These are phyloP conservation scores for Esox lucius DNA, from an alignment of 2,797 vertebrate species.

Conservation along the genomic window DNA sequence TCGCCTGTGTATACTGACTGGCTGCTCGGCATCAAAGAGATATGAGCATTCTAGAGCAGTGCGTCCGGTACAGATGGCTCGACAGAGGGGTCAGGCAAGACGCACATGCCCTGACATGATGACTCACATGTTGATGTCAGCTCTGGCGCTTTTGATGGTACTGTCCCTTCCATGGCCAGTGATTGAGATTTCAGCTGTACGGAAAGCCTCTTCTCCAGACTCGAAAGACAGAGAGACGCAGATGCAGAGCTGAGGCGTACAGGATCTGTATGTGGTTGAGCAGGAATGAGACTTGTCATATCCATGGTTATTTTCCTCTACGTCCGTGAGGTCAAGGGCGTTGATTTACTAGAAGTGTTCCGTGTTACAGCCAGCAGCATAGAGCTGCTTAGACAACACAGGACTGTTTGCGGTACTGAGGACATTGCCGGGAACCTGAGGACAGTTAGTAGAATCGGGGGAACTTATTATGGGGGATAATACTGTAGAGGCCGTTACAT, in stretches of 20 bases:
- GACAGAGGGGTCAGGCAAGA: constrained; percentile 17
- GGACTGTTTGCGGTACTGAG: not conserved
- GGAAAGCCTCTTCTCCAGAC: constrained; percentile 8
- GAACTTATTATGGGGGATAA: not conserved
- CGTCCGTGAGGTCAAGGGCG: constrained; percentile 29
- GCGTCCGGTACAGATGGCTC: constrained; percentile 18
- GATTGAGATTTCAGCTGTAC: constrained; percentile 11
- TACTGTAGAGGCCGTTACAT: not conserved
- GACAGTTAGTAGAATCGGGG: not conserved
- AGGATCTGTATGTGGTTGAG: constrained; percentile 34
- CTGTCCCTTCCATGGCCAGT: not conserved
- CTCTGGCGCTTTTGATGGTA: not conserved
- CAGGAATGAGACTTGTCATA: constrained; percentile 50
- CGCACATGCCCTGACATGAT: not conserved
- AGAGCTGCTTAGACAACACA: not conserved
- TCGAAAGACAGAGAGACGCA: not conserved
- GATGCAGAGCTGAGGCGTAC: not conserved
- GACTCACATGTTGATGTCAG: not conserved
- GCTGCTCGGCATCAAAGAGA: constrained; percentile 1
- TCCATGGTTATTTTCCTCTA: constrained; percentile 31
- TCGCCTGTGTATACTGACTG: constrained; percentile 1
- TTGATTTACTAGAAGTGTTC: constrained; percentile 28
- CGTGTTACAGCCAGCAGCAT: not conserved
- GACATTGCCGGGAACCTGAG: not conserved
- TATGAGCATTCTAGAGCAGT: constrained; percentile 2